A percentile compares a stretch with the other conserved stretches of the same genome.
These are phyloP conservation scores for Pachycephus smyrnensis DNA, from an alignment of 2,888 invertebrate genomes.

Conservation along the genomic window DNA sequence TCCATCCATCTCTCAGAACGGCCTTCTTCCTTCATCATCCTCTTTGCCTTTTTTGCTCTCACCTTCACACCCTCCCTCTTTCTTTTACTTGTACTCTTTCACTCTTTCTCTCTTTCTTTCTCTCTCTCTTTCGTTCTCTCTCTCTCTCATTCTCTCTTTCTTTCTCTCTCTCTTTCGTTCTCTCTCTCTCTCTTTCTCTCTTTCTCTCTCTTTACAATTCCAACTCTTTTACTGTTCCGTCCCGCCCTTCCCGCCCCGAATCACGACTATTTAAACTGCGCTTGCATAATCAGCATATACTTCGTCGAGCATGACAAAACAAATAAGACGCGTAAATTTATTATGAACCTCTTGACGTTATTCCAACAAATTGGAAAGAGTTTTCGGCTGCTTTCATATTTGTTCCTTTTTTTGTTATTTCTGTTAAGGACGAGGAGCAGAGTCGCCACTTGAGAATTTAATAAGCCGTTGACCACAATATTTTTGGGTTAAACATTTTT, in stretches of 20 bases:
- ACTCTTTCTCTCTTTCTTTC: not conserved
- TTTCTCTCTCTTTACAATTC: slow-evolving; percentile 13
- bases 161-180: slow-evolving; percentile 20
- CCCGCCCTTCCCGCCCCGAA: not conserved
- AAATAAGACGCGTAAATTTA: slow-evolving; percentile 19
- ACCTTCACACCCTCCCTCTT: slow-evolving; percentile 5
- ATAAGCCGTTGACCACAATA: not conserved
- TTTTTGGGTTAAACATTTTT: too few species aligned
- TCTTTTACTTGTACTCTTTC: slow-evolving; percentile 2
- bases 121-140: not conserved
- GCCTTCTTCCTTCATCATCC: slow-evolving; percentile 18
- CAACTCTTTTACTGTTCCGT: too few species aligned
- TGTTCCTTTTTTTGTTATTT: not conserved
- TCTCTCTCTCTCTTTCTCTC: slow-evolving; percentile 7
- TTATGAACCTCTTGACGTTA: slow-evolving; percentile 2
- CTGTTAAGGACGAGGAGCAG: not conserved
- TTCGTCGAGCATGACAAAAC: slow-evolving; percentile 6
- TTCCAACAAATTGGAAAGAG: slow-evolving; percentile 9
- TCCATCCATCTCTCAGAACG: slow-evolving; percentile 48
- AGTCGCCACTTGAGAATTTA: not conserved
- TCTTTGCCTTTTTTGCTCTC: slow-evolving; percentile 3
- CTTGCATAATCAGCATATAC: slow-evolving; percentile 1
- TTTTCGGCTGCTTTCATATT: not conserved
- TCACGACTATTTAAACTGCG: not conserved
- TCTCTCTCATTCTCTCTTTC: not conserved